phyloP scores from a whole-genome alignment of 2,888 invertebrate genomes.

The Luperina nickerlii region DNA sequence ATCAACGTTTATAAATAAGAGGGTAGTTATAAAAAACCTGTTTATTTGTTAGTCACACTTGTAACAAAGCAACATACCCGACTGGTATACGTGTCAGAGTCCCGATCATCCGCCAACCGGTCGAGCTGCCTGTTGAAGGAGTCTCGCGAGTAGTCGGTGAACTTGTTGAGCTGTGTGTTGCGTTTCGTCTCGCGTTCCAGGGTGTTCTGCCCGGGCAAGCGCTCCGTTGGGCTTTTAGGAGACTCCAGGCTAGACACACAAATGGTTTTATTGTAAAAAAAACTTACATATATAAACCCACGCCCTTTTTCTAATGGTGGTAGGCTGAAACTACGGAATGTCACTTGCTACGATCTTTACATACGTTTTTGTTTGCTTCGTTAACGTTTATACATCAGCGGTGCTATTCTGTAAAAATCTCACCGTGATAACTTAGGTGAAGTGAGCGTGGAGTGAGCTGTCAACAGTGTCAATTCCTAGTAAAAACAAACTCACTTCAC shows the following conservation, averaged over 20 bases:
- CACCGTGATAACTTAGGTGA: no score
- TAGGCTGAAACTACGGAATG: not conserved
- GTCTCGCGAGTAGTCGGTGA: constrained; percentile 84
- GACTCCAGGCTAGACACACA: constrained; percentile 91
- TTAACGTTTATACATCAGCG: not conserved
- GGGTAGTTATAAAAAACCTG: not conserved
- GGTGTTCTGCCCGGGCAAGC: constrained; percentile 87
- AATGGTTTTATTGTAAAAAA: not conserved
- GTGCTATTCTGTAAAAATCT: no score
- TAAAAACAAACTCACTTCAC: no score
- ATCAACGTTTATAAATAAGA: not conserved
- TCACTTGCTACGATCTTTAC: not conserved
- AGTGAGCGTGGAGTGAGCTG: no score
- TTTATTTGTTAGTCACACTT: not conserved
- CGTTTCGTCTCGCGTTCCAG: constrained; percentile 91
- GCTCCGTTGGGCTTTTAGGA: constrained; percentile 92
- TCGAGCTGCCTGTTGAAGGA: constrained; percentile 87
- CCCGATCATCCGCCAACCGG: constrained; percentile 84
- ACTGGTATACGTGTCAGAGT: constrained; percentile 84
- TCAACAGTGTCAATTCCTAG: no score
- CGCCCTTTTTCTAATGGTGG: not conserved
- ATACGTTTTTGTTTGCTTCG: not conserved
- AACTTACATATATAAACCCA: not conserved
- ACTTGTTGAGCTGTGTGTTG: constrained; percentile 91
- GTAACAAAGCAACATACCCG: constrained; percentile 75